Percentiles rank a stretch among this genome's conserved stretches.
These are phyloP conservation scores for Epinephelus malabaricus DNA, from an alignment of 2,797 vertebrate genomes.

Conservation along the genomic window DNA sequence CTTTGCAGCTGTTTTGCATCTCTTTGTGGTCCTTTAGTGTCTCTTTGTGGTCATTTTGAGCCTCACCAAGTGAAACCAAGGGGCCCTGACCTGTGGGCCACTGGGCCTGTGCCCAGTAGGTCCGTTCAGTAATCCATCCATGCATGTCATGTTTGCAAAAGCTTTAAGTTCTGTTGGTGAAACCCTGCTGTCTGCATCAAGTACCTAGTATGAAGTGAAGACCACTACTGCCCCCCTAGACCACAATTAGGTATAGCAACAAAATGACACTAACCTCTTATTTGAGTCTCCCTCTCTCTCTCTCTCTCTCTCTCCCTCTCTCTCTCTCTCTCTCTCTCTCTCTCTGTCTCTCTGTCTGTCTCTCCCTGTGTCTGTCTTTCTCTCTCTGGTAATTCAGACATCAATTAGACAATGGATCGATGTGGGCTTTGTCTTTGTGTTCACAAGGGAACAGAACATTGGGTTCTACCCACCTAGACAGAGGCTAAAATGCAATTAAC, in stretches of 20 bases:
- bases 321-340: slow-evolving; percentile 2
- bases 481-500: slow-evolving; percentile 55
- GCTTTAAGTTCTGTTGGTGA: background rate
- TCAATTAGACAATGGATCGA: slow-evolving; percentile 24
- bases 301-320: background rate
- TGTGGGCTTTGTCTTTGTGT: slow-evolving; percentile 42
- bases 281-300: background rate
- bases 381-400: slow-evolving; percentile 31
- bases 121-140: too few relatives aligned
- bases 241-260: slow-evolving; percentile 29
- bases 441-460: slow-evolving; percentile 69
- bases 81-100: too few relatives aligned
- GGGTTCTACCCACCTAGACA: slow-evolving; percentile 38
- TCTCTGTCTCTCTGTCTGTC: background rate
- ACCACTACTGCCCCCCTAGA: slow-evolving; percentile 65
- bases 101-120: too few relatives aligned
- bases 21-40: too few relatives aligned
- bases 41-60: too few relatives aligned
- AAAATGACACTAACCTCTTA: background rate
- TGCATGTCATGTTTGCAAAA: background rate
- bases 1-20: too few relatives aligned
- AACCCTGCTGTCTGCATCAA: background rate
- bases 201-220: background rate
- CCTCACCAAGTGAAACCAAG: too few relatives aligned
- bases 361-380: background rate